Evolutionary conservation across 2,888 invertebrate genomes (phyloP), one percentile per base, ranked within the genome.

Genomic region (Kryphioiulus occultus): DNA sequence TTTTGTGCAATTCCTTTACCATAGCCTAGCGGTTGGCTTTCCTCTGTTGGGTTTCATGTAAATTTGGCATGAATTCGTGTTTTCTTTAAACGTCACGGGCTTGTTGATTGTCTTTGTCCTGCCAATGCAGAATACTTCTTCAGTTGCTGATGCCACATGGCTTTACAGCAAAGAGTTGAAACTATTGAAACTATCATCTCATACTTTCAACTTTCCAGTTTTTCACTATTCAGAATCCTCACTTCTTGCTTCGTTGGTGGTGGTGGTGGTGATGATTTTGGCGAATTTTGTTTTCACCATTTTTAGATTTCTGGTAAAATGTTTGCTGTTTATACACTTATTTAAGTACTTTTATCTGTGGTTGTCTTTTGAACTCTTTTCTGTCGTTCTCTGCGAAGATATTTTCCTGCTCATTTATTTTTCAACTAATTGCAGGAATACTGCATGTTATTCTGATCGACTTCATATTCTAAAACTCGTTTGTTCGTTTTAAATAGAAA

Each of bases 401-500:
- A 78, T 78, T 30, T 78, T 17, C 12, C 10, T 30, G 78, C 78
- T 32, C 78, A 78, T 17, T 30, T 78, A 78, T 26, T 26, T 26
- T 22, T 22, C n/a, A 22, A 22, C 59, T 1, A 68, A 9, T 68
- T 68, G 12, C 26, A 26, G 26, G 68, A 68, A 68, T 68, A 59
- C 7, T 59, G 59, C 1, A 30, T 10, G 9, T 26, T 10, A 39
- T 68, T 68, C 10, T 68, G 7, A 59, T 59, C 22, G 35, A 7
- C 35, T 35, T 78, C 78, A 78, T 15, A 4, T 17, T 12, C 30
- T 78, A 22, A 68, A 26, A 5, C n/a, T 30, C 19, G 59, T 59
- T 88, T 88, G 10, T 90, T 90, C 90, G 89, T 90, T 93, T 53
- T 30, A 53, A 26, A 78, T 93, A 95, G 95, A 95, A 95, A 93